Conservation (phyloP, 2,113 vertebrate species). For the Protobothrops flavoviridis region DNA sequence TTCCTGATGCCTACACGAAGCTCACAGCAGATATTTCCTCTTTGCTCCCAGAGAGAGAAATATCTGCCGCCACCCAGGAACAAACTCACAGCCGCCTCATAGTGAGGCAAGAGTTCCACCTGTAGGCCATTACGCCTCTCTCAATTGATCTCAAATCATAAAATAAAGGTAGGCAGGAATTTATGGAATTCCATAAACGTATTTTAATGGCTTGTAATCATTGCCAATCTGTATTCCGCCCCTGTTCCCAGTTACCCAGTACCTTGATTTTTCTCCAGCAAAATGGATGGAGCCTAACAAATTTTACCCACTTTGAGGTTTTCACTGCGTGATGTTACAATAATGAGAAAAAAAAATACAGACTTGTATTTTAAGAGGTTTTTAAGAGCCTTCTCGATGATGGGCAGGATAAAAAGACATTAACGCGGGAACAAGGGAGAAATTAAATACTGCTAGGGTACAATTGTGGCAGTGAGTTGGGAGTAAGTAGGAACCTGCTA, state of each 20-base stretch:
- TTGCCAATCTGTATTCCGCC: not conserved
- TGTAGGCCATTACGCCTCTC: no score
- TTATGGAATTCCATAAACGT: not conserved
- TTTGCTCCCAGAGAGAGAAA: not conserved
- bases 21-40: not conserved
- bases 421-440: not conserved
- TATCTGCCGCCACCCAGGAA: not conserved
- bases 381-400: not conserved
- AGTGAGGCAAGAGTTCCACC: no score
- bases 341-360: not conserved
- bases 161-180: not conserved
- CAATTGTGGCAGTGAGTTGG: not conserved
- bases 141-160: not conserved
- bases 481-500: not conserved
- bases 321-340: not conserved
- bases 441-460: not conserved
- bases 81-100: no score
- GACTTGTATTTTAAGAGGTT: not conserved
- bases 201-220: not conserved
- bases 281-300: not conserved
- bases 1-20: no score
- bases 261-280: not conserved
- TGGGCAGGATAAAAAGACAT: not conserved
- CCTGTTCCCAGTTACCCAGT: not conserved
- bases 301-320: not conserved